Conservation (phyloP, 2,797 vertebrate genomes). For the Schizopygopsis pylzovi region DNA sequence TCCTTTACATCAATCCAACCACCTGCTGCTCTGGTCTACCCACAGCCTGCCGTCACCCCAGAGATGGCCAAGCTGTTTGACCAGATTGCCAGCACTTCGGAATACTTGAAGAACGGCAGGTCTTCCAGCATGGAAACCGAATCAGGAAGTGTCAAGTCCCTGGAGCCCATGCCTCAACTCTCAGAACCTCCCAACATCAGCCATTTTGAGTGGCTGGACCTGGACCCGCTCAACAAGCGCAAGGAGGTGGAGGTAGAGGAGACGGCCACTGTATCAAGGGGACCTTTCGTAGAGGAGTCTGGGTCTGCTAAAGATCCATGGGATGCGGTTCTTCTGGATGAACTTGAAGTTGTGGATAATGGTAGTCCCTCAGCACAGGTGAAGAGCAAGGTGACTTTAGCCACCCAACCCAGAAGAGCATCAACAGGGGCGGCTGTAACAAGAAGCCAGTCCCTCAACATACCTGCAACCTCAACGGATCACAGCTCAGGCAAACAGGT, state of each 20-base stretch:
- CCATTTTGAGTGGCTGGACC: constrained; percentile 93
- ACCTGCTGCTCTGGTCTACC: constrained; percentile 80
- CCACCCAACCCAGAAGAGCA: constrained; percentile 75
- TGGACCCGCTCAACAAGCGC: constrained; percentile 92
- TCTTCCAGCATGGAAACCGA: constrained; percentile 81
- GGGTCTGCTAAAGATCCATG: constrained; percentile 88
- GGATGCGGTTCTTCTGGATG: constrained; percentile 92
- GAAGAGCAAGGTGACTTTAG: constrained; percentile 63
- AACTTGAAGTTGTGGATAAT: constrained; percentile 76
- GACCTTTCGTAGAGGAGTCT: constrained; percentile 60
- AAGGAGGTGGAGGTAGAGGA: constrained; percentile 82
- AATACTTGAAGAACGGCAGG: constrained; percentile 92
- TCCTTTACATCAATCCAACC: constrained; percentile 83
- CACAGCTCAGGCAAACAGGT: constrained; percentile 83
- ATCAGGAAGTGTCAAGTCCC: constrained; percentile 72
- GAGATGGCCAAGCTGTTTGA: constrained; percentile 95
- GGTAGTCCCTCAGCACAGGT: constrained; percentile 72
- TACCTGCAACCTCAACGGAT: constrained; percentile 74
- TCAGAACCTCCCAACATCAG: constrained; percentile 79
- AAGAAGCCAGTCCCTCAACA: constrained; percentile 89
- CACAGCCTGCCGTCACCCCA: constrained; percentile 81
- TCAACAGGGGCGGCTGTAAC: constrained; percentile 83
- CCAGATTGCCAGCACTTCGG: constrained; percentile 96
- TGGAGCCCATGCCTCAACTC: constrained; percentile 78
- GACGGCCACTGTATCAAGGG: constrained; percentile 56